Percentiles rank a stretch among this genome's conserved stretches.
phyloP scores from a whole-genome alignment of 1,140 invertebrate species.

The Laupala kohalensis region DNA sequence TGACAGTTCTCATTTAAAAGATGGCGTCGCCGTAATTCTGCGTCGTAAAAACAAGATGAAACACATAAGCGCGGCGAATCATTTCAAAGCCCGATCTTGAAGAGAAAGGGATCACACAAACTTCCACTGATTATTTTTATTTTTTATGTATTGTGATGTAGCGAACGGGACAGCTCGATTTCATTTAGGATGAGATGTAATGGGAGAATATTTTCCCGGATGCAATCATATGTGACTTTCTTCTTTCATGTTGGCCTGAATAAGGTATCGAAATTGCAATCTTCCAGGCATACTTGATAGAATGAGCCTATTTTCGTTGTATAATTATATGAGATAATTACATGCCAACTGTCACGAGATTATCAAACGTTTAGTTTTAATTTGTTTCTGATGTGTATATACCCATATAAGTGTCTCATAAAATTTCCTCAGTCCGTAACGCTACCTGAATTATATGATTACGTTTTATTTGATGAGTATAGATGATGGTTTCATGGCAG shows the following conservation, averaged over 20 bases:
- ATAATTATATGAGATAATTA: too few relatives aligned
- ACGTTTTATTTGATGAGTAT: too few relatives aligned
- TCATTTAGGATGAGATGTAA: not conserved
- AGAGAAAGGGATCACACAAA: not conserved
- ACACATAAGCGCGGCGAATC: not conserved
- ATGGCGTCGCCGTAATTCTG: not conserved
- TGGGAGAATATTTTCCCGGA: not conserved
- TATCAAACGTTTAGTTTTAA: too few relatives aligned
- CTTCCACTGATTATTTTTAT: too few relatives aligned
- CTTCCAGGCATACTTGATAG: too few relatives aligned
- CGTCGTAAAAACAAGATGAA: not conserved
- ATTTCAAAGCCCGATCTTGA: not conserved
- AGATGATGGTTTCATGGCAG: too few relatives aligned
- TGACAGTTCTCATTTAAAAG: not conserved
- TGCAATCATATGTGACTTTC: not conserved
- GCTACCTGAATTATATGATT: too few relatives aligned
- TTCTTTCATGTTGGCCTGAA: not conserved
- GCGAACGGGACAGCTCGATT: not conserved
- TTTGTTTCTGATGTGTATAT: too few relatives aligned
- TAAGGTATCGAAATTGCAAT: not conserved
- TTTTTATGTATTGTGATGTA: not conserved
- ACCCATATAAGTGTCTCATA: too few relatives aligned
- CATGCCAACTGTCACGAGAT: too few relatives aligned
- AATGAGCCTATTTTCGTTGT: too few relatives aligned
- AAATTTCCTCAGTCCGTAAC: too few relatives aligned